phyloP scores from a whole-genome alignment of 1,140 invertebrate genomes.

The Meloidogyne exigua region DNA sequence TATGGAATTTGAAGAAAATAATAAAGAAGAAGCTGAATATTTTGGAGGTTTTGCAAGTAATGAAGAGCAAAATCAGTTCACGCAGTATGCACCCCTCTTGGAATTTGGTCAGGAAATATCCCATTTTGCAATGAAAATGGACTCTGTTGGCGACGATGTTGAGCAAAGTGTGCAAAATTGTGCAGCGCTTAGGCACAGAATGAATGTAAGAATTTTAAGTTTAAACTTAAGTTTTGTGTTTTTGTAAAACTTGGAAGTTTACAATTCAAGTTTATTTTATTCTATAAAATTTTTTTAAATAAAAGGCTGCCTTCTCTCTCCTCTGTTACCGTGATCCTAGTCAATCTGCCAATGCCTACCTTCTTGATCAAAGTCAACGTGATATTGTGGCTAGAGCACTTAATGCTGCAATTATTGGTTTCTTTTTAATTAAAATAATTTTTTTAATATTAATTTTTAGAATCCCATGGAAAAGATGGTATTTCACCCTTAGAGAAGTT shows the following conservation, averaged over 20 bases:
- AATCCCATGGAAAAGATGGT: constrained; percentile 16
- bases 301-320: constrained; percentile 38
- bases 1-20: constrained; percentile 6
- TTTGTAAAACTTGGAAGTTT: too few relatives aligned
- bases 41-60: constrained; percentile 20
- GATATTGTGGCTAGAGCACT: constrained; percentile 36
- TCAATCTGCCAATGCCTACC: constrained; percentile 27
- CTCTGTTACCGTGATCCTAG: constrained; percentile 29
- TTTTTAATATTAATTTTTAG: constrained; percentile 12
- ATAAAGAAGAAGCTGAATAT: constrained; percentile 9
- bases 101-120: constrained; percentile 37
- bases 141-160: constrained; percentile 3
- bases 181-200: constrained; percentile 27
- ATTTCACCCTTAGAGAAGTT: constrained; percentile 25
- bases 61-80: constrained; percentile 20
- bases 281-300: background rate
- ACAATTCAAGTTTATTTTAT: background rate
- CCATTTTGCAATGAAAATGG: constrained; percentile 27
- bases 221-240: background rate
- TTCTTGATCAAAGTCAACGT: constrained; percentile 34
- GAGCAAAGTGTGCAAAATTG: constrained; percentile 4
- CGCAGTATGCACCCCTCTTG: constrained; percentile 20
- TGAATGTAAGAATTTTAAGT: constrained; percentile 31
- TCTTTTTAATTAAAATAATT: background rate
- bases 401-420: constrained; percentile 36